phyloP scores from a whole-genome alignment of 2,888 invertebrate genomes.

The Exephanes ischioxanthus region DNA sequence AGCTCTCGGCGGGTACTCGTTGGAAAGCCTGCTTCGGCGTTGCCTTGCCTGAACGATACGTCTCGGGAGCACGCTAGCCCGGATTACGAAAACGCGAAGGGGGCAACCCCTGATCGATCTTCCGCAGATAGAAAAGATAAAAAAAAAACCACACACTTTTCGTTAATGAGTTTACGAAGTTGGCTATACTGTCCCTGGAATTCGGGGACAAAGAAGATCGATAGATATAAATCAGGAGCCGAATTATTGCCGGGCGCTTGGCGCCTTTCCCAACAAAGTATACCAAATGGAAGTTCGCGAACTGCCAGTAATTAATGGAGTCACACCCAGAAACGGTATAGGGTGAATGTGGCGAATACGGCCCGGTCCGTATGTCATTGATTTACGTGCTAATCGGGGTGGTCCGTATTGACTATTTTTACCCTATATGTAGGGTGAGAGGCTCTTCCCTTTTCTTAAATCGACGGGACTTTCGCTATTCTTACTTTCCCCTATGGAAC shows the following conservation, averaged over 20 bases:
- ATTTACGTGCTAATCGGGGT: no score
- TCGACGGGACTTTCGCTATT: no score
- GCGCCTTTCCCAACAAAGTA: background rate
- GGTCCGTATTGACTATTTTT: no score
- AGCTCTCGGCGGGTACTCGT: constrained; percentile 54
- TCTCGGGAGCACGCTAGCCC: constrained; percentile 57
- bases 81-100: constrained; percentile 64
- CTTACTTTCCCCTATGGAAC: no score
- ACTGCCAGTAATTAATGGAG: no score
- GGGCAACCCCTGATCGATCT: constrained; percentile 56
- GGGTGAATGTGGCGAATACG: no score
- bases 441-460: no score
- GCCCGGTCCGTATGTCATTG: no score
- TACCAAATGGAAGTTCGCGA: constrained; percentile 2
- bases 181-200: constrained; percentile 1
- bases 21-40: constrained; percentile 44
- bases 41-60: constrained; percentile 42
- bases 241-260: background rate
- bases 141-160: constrained; percentile 29
- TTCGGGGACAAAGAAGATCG: background rate
- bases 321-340: no score
- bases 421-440: no score
- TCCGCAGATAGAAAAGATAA: constrained; percentile 28
- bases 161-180: constrained; percentile 50
- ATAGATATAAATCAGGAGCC: background rate